Evolutionary conservation across 2,113 vertebrate genomes (phyloP).

Genomic region (Dipodomys spectabilis): DNA sequence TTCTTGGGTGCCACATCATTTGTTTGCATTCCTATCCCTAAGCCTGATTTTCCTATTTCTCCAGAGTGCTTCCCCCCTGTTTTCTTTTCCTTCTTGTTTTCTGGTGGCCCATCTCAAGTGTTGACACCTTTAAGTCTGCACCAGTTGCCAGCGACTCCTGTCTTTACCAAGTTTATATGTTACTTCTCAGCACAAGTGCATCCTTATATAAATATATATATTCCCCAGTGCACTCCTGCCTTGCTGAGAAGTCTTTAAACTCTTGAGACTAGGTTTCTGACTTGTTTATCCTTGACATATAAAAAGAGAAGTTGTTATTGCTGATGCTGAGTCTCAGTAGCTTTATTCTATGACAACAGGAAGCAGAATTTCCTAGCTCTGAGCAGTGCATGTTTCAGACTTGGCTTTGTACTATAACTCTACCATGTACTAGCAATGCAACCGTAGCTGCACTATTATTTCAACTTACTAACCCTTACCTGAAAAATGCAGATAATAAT

Average conservation of each 20-base stretch:
- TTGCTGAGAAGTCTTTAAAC: neutral
- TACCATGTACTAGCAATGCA: neutral
- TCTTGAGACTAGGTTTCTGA: neutral
- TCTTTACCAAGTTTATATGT: slow-evolving; percentile 7
- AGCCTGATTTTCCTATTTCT: neutral
- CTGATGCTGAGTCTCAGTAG: neutral
- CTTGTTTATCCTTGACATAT: neutral
- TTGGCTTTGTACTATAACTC: neutral
- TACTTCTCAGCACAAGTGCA: neutral
- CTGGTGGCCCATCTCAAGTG: neutral
- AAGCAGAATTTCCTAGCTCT: neutral
- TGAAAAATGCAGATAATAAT: slow-evolving; percentile 48
- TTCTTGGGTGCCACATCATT: neutral
- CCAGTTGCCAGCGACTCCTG: neutral
- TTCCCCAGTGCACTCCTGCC: neutral
- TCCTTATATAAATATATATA: neutral
- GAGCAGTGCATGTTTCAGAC: neutral
- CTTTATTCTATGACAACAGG: neutral
- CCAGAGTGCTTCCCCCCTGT: neutral
- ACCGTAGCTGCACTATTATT: neutral
- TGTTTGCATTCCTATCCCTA: neutral
- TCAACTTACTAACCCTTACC: neutral
- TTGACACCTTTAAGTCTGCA: neutral
- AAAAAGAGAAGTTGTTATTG: neutral
- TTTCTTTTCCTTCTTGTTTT: neutral